Percentiles rank a stretch among this genome's conserved stretches.
phyloP scores from a whole-genome alignment of 1,140 invertebrate genomes.

The Calephelis nemesis region DNA sequence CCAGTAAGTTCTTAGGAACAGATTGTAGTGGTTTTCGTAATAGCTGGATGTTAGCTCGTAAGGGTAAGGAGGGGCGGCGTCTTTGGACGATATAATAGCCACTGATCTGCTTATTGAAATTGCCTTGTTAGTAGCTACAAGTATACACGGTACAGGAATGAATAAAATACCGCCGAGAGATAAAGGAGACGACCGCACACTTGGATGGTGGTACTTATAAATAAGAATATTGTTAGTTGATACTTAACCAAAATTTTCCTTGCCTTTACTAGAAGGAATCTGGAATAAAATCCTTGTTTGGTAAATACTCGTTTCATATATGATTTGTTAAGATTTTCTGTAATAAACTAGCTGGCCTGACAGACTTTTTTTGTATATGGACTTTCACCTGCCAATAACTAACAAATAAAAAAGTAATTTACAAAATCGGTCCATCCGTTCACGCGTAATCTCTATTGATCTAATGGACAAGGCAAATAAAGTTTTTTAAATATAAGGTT shows the following conservation, averaged over 20 bases:
- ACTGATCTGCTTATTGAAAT: slow-evolving; percentile 12
- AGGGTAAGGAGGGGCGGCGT: not conserved
- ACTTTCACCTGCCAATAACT: no score
- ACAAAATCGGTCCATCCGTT: no score
- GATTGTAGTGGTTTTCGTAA: slow-evolving; percentile 9
- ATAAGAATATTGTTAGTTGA: not conserved
- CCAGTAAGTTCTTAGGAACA: slow-evolving; percentile 3
- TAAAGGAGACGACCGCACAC: not conserved
- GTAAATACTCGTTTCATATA: no score
- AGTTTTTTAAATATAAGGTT: no score
- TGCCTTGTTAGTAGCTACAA: slow-evolving; percentile 12
- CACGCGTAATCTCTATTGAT: no score
- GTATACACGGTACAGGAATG: not conserved
- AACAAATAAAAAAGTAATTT: no score
- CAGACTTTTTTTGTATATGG: no score
- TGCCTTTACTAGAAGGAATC: no score
- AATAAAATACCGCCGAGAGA: not conserved
- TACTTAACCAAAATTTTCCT: not conserved
- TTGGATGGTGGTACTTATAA: not conserved
- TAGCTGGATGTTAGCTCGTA: slow-evolving; percentile 4
- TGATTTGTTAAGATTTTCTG: no score
- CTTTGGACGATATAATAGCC: slow-evolving; percentile 14
- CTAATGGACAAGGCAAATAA: no score
- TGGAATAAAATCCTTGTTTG: no score
- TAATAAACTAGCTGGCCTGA: no score